Conservation (phyloP, 35 echinoderm and acorn worm genomes). For the Lytechinus variegatus region DNA sequence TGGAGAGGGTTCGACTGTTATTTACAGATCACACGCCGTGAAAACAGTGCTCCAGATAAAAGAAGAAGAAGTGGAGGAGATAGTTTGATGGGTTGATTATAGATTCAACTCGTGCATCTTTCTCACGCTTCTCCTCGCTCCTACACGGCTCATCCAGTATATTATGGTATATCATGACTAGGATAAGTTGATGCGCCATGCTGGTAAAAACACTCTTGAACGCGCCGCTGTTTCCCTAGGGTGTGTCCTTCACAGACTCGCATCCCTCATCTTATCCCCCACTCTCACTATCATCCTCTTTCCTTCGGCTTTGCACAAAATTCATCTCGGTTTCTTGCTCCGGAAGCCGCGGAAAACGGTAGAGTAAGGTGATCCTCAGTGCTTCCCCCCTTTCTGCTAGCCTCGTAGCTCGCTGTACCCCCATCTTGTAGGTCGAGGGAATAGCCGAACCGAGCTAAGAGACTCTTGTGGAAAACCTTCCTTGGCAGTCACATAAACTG, state of each 20-base stretch:
- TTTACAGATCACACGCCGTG: conserved; percentile 46
- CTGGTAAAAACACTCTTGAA: conserved; percentile 48
- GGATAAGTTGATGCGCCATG: conserved; percentile 41
- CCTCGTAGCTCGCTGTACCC: conserved; percentile 6
- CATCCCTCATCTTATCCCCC: conserved; percentile 23
- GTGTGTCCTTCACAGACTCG: conserved; percentile 31
- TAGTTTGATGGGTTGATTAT: conserved; percentile 11
- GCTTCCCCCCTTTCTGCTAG: conserved; percentile 33
- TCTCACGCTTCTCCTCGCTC: not conserved
- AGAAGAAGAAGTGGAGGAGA: not conserved
- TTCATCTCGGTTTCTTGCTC: conserved; percentile 55
- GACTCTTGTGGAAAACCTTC: conserved; percentile 19
- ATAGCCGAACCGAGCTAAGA: conserved; percentile 27
- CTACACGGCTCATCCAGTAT: conserved; percentile 30
- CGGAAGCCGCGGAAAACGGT: conserved; percentile 28
- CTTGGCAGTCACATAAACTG: conserved; percentile 28
- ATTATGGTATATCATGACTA: conserved; percentile 50
- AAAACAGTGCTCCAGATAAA: conserved; percentile 41
- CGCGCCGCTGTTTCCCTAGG: conserved; percentile 18
- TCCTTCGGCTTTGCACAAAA: not conserved
- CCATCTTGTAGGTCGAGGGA: conserved; percentile 22
- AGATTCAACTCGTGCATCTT: conserved; percentile 7
- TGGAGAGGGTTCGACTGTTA: not conserved
- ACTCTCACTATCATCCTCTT: not conserved
- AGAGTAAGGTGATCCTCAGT: conserved; percentile 41